Percentiles rank a stretch among this genome's conserved stretches.
Evolutionary conservation across 2,797 vertebrate genomes (phyloP).

Genomic region (Anolis apletophallus): DNA sequence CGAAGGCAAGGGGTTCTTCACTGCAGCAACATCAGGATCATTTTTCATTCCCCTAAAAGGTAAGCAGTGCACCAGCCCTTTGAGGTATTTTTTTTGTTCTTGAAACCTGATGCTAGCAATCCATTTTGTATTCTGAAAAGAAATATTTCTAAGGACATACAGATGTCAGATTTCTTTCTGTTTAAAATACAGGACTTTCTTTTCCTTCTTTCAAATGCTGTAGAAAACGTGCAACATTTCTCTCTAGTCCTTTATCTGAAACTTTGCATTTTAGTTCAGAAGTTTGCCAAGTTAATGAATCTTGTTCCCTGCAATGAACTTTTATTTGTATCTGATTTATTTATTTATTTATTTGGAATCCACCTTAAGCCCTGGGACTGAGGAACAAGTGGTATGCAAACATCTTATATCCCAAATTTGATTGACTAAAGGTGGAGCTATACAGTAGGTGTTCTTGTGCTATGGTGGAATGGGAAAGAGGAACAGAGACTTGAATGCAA

Average conservation of each 20-base stretch:
- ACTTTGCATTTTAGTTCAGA: too few species aligned
- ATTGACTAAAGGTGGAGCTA: too few species aligned
- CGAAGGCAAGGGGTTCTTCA: not conserved
- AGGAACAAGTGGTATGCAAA: too few species aligned
- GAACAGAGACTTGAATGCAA: not conserved
- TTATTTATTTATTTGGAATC: too few species aligned
- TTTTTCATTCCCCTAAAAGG: slow-evolving; percentile 21
- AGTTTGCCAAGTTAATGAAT: not conserved
- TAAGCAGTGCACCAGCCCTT: slow-evolving; percentile 20
- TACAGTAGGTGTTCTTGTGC: too few species aligned
- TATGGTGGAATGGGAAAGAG: too few species aligned
- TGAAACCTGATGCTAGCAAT: accelerated
- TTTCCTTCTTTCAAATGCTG: not conserved
- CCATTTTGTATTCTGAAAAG: too few species aligned
- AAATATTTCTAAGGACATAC: not conserved
- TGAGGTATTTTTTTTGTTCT: not conserved
- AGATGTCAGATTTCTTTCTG: not conserved
- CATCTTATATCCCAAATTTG: too few species aligned
- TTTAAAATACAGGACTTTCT: not conserved
- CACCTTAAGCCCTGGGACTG: too few species aligned
- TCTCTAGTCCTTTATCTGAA: accelerated
- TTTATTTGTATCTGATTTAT: too few species aligned
- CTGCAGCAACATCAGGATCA: not conserved
- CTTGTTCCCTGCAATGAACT: not conserved
- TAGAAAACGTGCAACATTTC: accelerated